Evolutionary conservation across 35 echinoderm and acorn worm species (phyloP).

Genomic region (Anneissia japonica): DNA sequence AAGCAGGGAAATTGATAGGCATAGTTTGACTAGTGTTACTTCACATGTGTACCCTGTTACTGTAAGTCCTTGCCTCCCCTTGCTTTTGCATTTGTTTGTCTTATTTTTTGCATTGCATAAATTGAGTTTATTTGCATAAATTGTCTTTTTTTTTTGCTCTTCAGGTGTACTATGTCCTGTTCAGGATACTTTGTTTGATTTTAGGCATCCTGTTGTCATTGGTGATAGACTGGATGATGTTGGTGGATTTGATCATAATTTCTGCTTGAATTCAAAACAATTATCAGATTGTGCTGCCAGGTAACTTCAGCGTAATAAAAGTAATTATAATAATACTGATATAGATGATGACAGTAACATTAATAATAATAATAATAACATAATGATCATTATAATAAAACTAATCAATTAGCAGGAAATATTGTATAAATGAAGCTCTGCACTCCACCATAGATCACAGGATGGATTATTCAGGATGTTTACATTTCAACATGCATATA

Average conservation of each 20-base stretch:
- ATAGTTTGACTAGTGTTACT: no score
- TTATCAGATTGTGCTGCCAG: slow-evolving; percentile 52
- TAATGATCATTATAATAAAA: background rate
- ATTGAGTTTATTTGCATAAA: background rate
- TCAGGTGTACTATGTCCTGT: slow-evolving; percentile 68
- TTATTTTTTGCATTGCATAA: no score
- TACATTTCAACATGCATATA: no score
- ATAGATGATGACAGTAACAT: background rate
- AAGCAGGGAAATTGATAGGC: no score
- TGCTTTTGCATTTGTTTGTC: no score
- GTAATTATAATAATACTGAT: background rate
- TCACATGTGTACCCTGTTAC: no score
- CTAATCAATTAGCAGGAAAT: background rate
- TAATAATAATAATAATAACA: background rate
- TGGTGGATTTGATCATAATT: slow-evolving; percentile 81
- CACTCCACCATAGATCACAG: no score
- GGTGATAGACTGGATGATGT: slow-evolving; percentile 69
- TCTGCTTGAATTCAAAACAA: slow-evolving; percentile 31
- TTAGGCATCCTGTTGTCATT: slow-evolving; percentile 49
- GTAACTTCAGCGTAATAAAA: no score
- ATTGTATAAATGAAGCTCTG: background rate
- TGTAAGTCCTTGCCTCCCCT: no score
- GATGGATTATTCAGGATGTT: no score
- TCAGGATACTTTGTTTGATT: slow-evolving; percentile 74
- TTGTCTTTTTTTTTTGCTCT: background rate